phyloP scores from a whole-genome alignment of 2,113 vertebrate genomes.

The Pangasianodon gigas region DNA sequence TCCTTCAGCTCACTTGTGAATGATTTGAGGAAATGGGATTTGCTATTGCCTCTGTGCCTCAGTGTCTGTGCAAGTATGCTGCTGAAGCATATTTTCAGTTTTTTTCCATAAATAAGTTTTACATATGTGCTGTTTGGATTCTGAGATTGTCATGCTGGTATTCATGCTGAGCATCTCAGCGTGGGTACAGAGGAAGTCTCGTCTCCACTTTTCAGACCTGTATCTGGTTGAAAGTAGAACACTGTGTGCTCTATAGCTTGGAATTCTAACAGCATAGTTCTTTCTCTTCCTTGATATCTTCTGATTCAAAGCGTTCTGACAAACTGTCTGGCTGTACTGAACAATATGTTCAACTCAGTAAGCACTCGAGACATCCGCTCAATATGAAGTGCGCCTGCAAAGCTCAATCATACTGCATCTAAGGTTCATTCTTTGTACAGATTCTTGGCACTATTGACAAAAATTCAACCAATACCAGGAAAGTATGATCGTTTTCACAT shows the following conservation, averaged over 20 bases:
- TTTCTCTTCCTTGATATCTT: background rate
- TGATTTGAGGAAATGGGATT: background rate
- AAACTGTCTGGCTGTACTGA: slow-evolving; percentile 20
- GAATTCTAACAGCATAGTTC: background rate
- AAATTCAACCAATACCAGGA: background rate
- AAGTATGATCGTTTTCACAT: background rate
- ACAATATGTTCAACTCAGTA: background rate
- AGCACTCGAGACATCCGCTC: slow-evolving; percentile 18
- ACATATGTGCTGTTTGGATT: slow-evolving; percentile 5
- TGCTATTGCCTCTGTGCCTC: background rate
- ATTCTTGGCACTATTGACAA: background rate
- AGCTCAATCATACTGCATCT: background rate
- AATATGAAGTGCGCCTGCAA: background rate
- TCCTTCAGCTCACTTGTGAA: background rate
- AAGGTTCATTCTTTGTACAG: background rate
- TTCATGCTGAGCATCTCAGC: background rate
- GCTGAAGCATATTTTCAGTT: slow-evolving; percentile 5
- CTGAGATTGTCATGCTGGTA: background rate
- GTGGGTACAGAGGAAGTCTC: slow-evolving; percentile 1
- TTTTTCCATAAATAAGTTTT: background rate
- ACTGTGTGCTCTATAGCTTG: background rate
- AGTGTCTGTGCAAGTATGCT: background rate
- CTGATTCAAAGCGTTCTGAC: background rate
- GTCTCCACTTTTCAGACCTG: background rate
- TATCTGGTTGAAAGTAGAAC: slow-evolving; percentile 3